Base-by-base conservation (phyloP, 2,113 vertebrate species). In the Pseudorasbora parva region DNA sequence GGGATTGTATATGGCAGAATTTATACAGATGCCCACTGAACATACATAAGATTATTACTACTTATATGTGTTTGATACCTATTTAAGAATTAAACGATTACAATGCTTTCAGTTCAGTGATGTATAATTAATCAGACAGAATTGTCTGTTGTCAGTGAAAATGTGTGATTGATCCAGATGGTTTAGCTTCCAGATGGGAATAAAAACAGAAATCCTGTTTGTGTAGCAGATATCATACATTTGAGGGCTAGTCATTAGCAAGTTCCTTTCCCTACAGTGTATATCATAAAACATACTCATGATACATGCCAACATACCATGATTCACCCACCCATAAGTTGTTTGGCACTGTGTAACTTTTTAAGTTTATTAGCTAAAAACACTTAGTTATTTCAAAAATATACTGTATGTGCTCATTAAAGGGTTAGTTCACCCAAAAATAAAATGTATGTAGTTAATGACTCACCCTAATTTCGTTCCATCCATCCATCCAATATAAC, bases 101-200 rank as follows among this genome's bases (percentile, higher is more conserved):
- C 3, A 21, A 59, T 43, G 54, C 74, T 23, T 45, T 56, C 64
- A 54, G 74, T 43, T 27, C 47, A 75, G 17, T 64, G 81, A 73
- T 43, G 66, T 49, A 79, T 86, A 78, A 73, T 59, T 59, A n/a
- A 64, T 75, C 81, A 51, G 56, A 74, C 54, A 64, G 30, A 75
- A 62, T 64, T 78, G 54, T 27, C 51, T 30, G 23, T 75, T 66
- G 66, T 76, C 71, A 45, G 15, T n/a, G 37, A 47, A 75, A 78
- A 49, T n/a, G 57, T 60, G 41, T 81, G 80, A 86, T 86, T 78
- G 73, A 82, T 82, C 57, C 79, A 54, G 68, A 72, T 45, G 68
- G 41, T 72, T 72, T 68, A 27, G 69, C 77, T 78, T 62, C 64
- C 76, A 66, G 19, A 69, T 33, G 23, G 47, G 72, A 54, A 33